Evolutionary conservation across 2,797 vertebrate species (phyloP).

Genomic region (Pseudotriccus pelzelni): DNA sequence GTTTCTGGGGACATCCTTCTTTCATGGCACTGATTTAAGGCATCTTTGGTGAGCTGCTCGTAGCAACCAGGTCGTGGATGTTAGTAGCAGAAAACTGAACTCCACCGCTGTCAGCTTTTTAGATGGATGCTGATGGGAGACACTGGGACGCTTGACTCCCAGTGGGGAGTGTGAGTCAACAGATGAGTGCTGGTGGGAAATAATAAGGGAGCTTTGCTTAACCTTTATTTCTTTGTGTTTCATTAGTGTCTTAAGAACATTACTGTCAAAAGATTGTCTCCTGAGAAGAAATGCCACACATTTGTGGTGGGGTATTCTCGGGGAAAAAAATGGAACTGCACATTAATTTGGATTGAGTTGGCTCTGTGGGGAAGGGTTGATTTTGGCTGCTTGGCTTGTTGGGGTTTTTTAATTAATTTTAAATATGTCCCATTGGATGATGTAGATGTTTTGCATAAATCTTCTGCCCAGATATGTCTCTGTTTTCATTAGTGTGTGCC

Average conservation of each 20-base stretch:
- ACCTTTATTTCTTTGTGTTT: neutral
- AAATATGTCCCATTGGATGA: accelerated
- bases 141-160: neutral
- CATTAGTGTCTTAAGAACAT: neutral
- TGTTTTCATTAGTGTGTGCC: neutral
- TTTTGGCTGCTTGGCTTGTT: neutral
- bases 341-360: neutral
- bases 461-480: neutral
- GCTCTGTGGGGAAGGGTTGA: neutral
- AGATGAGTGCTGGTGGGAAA: neutral
- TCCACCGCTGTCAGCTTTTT: neutral
- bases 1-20: neutral
- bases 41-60: neutral
- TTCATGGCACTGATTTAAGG: neutral
- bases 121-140: neutral
- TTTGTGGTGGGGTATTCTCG: neutral
- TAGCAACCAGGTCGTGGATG: accelerated
- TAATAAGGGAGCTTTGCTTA: neutral
- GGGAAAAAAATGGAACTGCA: accelerated
- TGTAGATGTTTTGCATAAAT: neutral
- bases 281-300: neutral
- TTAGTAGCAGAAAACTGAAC: neutral
- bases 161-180: neutral
- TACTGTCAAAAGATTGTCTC: neutral
- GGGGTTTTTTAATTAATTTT: neutral